These are phyloP conservation scores for Criorhina ranunculi DNA, from an alignment of 2,888 invertebrate genomes.

Conservation along the genomic window DNA sequence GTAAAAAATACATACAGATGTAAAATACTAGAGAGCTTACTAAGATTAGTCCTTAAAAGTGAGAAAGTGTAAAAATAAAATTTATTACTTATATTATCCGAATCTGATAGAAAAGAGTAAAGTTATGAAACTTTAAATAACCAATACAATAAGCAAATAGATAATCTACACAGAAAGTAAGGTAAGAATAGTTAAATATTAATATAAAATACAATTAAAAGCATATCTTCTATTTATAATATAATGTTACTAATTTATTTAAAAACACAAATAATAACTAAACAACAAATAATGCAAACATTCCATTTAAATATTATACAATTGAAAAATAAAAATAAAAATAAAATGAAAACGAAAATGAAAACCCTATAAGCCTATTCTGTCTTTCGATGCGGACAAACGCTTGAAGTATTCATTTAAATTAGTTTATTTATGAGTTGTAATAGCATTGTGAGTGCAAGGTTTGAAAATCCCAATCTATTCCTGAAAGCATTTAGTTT, in stretches of 20 bases:
- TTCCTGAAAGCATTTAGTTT: too few relatives aligned
- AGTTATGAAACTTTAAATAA: slow-evolving; percentile 39
- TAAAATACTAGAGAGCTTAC: slow-evolving; percentile 71
- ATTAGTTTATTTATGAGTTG: too few relatives aligned
- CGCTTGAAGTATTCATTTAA: too few relatives aligned
- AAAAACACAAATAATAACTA: slow-evolving; percentile 22
- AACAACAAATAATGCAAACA: slow-evolving; percentile 52
- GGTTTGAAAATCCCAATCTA: too few relatives aligned
- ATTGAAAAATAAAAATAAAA: slow-evolving; percentile 22
- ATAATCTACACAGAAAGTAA: slow-evolving; percentile 64
- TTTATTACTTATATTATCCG: slow-evolving; percentile 23
- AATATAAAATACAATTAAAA: slow-evolving; percentile 44
- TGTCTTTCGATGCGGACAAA: slow-evolving; percentile 8
- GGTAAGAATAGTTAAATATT: slow-evolving; percentile 41
- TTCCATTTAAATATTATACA: slow-evolving; percentile 69
- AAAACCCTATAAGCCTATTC: slow-evolving; percentile 5
- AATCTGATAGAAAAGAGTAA: slow-evolving; percentile 18
- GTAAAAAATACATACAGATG: slow-evolving; percentile 50
- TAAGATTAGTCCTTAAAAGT: slow-evolving; percentile 56
- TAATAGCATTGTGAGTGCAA: too few relatives aligned
- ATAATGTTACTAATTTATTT: slow-evolving; percentile 65
- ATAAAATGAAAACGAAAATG: neutral
- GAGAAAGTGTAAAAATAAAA: slow-evolving; percentile 23
- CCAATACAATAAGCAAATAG: slow-evolving; percentile 70
- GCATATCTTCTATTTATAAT: slow-evolving; percentile 72